A percentile compares a stretch with the other conserved stretches of the same genome.
Evolutionary conservation across 2,113 vertebrate species (phyloP).

Genomic region (Periophthalmus modestus): DNA sequence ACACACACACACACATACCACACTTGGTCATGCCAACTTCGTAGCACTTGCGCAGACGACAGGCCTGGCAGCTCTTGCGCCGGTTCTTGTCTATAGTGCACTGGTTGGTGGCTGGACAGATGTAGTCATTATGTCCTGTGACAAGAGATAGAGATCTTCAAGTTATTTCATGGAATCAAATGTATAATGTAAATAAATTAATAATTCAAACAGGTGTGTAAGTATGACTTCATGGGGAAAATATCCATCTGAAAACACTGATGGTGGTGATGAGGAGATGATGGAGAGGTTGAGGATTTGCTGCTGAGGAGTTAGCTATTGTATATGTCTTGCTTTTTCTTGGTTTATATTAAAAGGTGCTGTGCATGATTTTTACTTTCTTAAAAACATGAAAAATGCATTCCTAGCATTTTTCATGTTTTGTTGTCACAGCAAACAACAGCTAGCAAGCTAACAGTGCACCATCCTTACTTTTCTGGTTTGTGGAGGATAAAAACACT

Average conservation of each 20-base stretch:
- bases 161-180: neutral
- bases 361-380: too few species aligned
- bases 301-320: too few species aligned
- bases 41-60: constrained; percentile 93
- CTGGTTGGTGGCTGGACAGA: constrained; percentile 97
- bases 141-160: neutral
- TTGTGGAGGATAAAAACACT: too few species aligned
- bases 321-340: too few species aligned
- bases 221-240: neutral
- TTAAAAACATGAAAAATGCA: too few species aligned
- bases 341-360: too few species aligned
- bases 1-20: constrained; percentile 75
- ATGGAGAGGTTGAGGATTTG: neutral
- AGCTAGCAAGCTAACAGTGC: too few species aligned
- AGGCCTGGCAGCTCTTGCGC: constrained; percentile 97
- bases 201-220: neutral
- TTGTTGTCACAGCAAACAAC: too few species aligned
- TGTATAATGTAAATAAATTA: too few species aligned
- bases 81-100: constrained; percentile 98
- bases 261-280: too few species aligned
- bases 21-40: constrained; percentile 99
- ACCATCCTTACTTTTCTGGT: too few species aligned
- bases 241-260: neutral
- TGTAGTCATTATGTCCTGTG: constrained; percentile 95
- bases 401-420: too few species aligned